phyloP scores from a whole-genome alignment of 2,113 vertebrate species.

The Ictalurus punctatus region DNA sequence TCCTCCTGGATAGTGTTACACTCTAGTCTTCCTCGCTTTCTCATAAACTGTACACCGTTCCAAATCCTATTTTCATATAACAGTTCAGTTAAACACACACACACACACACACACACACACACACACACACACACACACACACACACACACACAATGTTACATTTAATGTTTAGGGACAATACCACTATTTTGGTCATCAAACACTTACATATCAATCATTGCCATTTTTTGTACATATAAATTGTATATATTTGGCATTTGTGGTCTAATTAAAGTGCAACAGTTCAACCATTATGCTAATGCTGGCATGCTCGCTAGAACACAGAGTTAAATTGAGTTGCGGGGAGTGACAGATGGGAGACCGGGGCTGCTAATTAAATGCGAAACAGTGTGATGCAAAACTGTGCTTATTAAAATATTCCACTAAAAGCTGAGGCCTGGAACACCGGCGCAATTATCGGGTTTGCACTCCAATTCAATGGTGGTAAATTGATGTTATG shows the following conservation, averaged over 20 bases:
- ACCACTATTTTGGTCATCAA: slow-evolving; percentile 31
- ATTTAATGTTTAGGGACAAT: neutral
- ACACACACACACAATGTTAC: neutral
- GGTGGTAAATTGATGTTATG: slow-evolving; percentile 58
- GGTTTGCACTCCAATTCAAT: slow-evolving; percentile 53
- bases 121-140: neutral
- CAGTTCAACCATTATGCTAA: slow-evolving; percentile 54
- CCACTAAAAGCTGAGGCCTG: slow-evolving; percentile 57
- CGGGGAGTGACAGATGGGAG: slow-evolving; percentile 52
- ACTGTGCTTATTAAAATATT: slow-evolving; percentile 59
- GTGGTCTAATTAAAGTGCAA: slow-evolving; percentile 48
- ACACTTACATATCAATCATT: slow-evolving; percentile 29
- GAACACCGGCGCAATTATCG: slow-evolving; percentile 58
- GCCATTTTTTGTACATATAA: neutral
- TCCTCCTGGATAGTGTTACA: neutral
- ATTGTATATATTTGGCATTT: slow-evolving; percentile 48
- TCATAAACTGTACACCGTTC: neutral
- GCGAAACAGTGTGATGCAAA: slow-evolving; percentile 58
- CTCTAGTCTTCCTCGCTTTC: neutral
- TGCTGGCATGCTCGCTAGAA: slow-evolving; percentile 41
- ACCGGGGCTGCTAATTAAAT: slow-evolving; percentile 57
- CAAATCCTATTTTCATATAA: slow-evolving; percentile 21
- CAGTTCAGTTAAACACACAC: neutral
- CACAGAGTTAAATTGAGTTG: slow-evolving; percentile 55
- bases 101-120: neutral